A percentile compares a stretch with the other conserved stretches of the same genome.
phyloP scores from a whole-genome alignment of 2,113 vertebrate species.

The Hymenochirus boettgeri region DNA sequence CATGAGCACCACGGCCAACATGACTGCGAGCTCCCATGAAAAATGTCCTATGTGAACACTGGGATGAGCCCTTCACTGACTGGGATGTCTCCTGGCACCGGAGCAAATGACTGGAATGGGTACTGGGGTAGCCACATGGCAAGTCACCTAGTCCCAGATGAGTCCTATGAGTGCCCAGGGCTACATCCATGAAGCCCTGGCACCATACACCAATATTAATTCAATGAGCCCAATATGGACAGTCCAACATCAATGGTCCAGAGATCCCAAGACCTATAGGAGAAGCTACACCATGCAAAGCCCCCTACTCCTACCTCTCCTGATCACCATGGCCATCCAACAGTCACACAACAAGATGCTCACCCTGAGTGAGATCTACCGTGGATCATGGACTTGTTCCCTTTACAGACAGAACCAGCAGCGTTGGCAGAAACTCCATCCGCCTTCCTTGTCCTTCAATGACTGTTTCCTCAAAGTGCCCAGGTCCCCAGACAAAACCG shows the following conservation, averaged over 20 bases:
- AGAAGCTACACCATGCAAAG: constrained; percentile 97
- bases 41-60: constrained; percentile 93
- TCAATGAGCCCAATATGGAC: constrained; percentile 96
- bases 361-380: constrained; percentile 95
- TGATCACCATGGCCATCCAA: constrained; percentile 98
- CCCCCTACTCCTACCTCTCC: constrained; percentile 93
- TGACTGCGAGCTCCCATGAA: constrained; percentile 92
- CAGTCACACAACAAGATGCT: constrained; percentile 96
- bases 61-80: constrained; percentile 93
- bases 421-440: constrained; percentile 98
- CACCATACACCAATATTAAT: constrained; percentile 88
- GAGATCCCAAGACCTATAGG: constrained; percentile 94
- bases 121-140: constrained; percentile 82
- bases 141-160: constrained; percentile 87
- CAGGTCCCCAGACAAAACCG: constrained; percentile 90
- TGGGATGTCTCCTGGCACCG: constrained; percentile 88
- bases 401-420: constrained; percentile 98
- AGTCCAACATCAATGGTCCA: constrained; percentile 85
- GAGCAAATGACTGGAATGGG: constrained; percentile 94
- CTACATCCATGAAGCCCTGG: constrained; percentile 82
- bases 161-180: constrained; percentile 92
- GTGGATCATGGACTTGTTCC: constrained; percentile 99
- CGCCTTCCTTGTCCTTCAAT: constrained; percentile 95
- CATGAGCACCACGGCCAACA: constrained; percentile 87
- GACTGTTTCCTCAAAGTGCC: constrained; percentile 98